Evolutionary conservation across 1,140 invertebrate species (phyloP).

Genomic region (Papilio aristodemus): DNA sequence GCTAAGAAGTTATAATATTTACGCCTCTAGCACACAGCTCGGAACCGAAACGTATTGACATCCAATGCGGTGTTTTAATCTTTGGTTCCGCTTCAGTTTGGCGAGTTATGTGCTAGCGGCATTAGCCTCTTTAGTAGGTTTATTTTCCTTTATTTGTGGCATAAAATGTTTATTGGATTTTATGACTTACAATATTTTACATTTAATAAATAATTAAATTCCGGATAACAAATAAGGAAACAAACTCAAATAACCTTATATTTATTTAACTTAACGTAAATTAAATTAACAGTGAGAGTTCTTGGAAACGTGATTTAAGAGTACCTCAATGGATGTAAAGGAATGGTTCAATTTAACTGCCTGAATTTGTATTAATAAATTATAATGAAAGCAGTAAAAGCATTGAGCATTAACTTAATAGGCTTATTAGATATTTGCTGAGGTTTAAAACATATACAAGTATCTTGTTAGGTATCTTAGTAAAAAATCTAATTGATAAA

Average conservation of each 20-base stretch:
- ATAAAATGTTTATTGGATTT: too few relatives aligned
- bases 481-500: neutral
- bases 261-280: neutral
- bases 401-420: neutral
- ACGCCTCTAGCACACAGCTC: too few relatives aligned
- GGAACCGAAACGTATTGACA: too few relatives aligned
- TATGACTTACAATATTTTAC: too few relatives aligned
- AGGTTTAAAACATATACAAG: neutral
- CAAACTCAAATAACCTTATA: neutral
- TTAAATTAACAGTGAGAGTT: slow-evolving; percentile 1
- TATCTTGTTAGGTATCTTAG: neutral
- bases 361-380: neutral
- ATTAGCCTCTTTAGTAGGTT: too few relatives aligned
- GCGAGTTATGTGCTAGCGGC: too few relatives aligned
- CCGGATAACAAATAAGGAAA: neutral
- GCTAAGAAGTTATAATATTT: too few relatives aligned
- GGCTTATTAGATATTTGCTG: neutral
- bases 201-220: neutral
- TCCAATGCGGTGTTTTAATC: too few relatives aligned
- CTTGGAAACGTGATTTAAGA: slow-evolving; percentile 1
- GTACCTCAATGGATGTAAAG: slow-evolving; percentile 6
- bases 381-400: slow-evolving; percentile 6
- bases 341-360: neutral
- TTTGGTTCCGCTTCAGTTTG: too few relatives aligned
- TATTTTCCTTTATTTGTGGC: too few relatives aligned